Evolutionary conservation across 2,797 vertebrate species (phyloP).

Genomic region (Acanthornis magna): DNA sequence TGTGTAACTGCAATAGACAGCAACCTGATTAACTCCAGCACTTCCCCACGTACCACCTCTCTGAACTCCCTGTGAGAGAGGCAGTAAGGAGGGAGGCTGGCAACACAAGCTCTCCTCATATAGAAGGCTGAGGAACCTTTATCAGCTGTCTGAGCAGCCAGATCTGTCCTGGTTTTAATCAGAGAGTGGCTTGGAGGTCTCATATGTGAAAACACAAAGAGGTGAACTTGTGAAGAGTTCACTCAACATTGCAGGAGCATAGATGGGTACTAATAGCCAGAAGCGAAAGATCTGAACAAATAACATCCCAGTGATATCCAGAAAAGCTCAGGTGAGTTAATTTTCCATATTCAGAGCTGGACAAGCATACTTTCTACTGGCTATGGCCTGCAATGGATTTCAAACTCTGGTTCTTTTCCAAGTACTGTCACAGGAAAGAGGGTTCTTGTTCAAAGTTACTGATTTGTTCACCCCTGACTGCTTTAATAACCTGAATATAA

Average conservation of each 20-base stretch:
- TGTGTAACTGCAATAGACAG: not conserved
- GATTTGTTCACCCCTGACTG: not conserved
- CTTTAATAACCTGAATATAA: not conserved
- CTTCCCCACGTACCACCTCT: not conserved
- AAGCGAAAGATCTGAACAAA: not conserved
- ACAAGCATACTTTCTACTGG: not conserved
- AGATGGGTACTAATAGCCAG: not conserved
- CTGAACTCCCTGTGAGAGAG: not conserved
- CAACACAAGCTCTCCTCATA: not conserved
- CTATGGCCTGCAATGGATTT: not conserved
- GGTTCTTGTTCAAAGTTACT: not conserved
- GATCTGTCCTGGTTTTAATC: not conserved
- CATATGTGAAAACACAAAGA: not conserved
- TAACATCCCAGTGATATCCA: not conserved
- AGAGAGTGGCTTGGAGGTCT: not conserved
- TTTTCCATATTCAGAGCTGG: not conserved
- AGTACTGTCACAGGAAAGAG: not conserved
- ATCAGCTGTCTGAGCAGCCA: not conserved
- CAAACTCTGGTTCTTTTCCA: not conserved
- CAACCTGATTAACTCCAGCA: not conserved
- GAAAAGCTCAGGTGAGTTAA: not conserved
- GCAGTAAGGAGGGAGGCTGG: not conserved
- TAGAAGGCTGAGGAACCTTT: not conserved
- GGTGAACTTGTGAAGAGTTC: not conserved
- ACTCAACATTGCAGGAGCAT: not conserved